Evolutionary conservation across 1,140 invertebrate genomes (phyloP), one percentile per base, ranked within the genome.

Genomic region (Bombus sylvicola): DNA sequence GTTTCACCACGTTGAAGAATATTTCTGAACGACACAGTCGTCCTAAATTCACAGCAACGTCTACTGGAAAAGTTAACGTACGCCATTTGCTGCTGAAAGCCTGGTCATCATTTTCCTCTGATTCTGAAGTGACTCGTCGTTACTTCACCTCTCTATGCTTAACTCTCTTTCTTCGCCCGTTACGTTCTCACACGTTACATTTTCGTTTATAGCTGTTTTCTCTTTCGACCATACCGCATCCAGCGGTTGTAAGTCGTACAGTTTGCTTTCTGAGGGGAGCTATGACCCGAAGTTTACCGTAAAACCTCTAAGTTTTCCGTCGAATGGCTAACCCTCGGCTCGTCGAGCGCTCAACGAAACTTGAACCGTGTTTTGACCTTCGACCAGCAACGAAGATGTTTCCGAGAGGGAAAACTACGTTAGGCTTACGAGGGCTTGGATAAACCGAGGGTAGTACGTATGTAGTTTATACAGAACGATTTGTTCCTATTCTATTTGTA

Each of bases 71-170:
- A 88, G 82, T 88, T 91, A 91, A 91, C 88, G 90, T 83, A 88
- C 87, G 73, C 89, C 86, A 88, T 92, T 90, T 73, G 57, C 66
- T 72, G 91, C 86, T 91, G 91, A 92, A 92, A 92, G 89, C 91
- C 74, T 83, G 79, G 69, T 47, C 74, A 80, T 88, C 84, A 66
- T 84, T 79, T 37, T 37, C n/a, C 74, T 69, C 66, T 76, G 74
- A 9, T n/a, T 53, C 47, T 22, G 47, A 53, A 53, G 47, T 22
- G 47, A 53, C 47, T 53, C 59, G 25, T 74, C 53, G 72, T 69
- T 68, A 31, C 68, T 68, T 57, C 41, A 34, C 25, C 62, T 12
- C 8, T 10, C 62, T 66, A 41, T 28, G 53, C 34, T 66, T 39
- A 13, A 31, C 28, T 31, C 62, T 41, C 34, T 69, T 28, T 77